Percentiles rank a stretch among this genome's conserved stretches.
These are phyloP conservation scores for Brachionus angularis DNA, from an alignment of 1,140 invertebrate species.

Conservation along the genomic window DNA sequence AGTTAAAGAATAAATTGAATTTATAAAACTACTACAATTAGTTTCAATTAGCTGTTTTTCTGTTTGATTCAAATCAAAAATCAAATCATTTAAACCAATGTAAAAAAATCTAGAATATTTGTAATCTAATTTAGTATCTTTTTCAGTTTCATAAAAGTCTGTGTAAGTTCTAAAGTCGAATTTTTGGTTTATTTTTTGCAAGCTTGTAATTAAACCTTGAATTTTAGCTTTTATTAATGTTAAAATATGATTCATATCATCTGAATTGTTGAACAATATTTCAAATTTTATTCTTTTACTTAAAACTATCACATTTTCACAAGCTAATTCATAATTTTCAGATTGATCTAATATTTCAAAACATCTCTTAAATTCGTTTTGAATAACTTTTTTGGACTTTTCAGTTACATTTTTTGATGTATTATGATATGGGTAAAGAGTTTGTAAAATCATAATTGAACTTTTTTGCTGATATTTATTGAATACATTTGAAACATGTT, in stretches of 20 bases:
- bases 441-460: constrained; percentile 22
- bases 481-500: neutral
- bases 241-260: constrained; percentile 34
- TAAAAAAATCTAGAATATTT: neutral
- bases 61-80: neutral
- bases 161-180: neutral
- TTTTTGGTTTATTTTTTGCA: constrained; percentile 1
- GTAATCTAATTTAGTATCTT: neutral
- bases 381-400: neutral
- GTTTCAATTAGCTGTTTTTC: neutral
- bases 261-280: neutral
- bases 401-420: constrained; percentile 22
- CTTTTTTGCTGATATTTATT: neutral
- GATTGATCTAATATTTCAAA: neutral
- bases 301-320: neutral
- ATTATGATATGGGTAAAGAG: constrained; percentile 39
- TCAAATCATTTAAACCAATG: neutral
- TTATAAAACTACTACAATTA: neutral
- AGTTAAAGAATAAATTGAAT: neutral
- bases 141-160: neutral
- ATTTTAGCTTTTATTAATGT: constrained; percentile 34
- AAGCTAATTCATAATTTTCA: neutral
- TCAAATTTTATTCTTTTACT: neutral
- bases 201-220: neutral
- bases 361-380: constrained; percentile 2